Evolutionary conservation across 2,113 vertebrate genomes (phyloP).

Genomic region (Halichoerus grypus): DNA sequence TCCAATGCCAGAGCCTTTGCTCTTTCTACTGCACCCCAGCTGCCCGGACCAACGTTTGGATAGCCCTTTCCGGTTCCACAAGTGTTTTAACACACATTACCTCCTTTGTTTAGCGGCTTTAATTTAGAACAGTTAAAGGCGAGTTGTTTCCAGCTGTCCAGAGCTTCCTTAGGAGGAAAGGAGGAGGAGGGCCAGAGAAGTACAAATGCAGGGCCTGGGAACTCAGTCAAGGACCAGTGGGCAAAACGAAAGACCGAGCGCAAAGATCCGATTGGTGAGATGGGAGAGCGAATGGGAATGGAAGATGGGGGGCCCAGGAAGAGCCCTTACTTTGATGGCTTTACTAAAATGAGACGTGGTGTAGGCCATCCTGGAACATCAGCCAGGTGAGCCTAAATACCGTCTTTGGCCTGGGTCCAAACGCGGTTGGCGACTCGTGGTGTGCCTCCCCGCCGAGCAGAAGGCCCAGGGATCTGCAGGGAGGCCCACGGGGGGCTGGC

Average conservation of each 20-base stretch:
- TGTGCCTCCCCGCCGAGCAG: background rate
- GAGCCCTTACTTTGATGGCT: background rate
- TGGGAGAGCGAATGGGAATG: background rate
- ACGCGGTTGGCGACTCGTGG: background rate
- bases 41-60: background rate
- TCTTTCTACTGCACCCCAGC: background rate
- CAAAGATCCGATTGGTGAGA: background rate
- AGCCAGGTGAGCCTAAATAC: conserved; percentile 13
- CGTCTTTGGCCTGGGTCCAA: background rate
- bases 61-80: conserved; percentile 38
- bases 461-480: background rate
- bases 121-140: background rate
- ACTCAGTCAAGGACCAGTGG: background rate
- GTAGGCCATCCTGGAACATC: conserved; percentile 29
- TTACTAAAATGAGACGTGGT: background rate
- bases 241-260: conserved; percentile 47
- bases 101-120: conserved; percentile 53
- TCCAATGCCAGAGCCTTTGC: conserved; percentile 39
- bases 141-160: conserved; percentile 2
- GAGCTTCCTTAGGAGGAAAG: conserved; percentile 40
- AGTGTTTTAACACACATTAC: conserved; percentile 22
- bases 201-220: background rate
- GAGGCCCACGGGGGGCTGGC: background rate
- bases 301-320: background rate
- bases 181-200: background rate